Percentiles rank a stretch among this genome's conserved stretches.
Evolutionary conservation across 2,888 invertebrate species (phyloP).

Genomic region (Sycophila texana): DNA sequence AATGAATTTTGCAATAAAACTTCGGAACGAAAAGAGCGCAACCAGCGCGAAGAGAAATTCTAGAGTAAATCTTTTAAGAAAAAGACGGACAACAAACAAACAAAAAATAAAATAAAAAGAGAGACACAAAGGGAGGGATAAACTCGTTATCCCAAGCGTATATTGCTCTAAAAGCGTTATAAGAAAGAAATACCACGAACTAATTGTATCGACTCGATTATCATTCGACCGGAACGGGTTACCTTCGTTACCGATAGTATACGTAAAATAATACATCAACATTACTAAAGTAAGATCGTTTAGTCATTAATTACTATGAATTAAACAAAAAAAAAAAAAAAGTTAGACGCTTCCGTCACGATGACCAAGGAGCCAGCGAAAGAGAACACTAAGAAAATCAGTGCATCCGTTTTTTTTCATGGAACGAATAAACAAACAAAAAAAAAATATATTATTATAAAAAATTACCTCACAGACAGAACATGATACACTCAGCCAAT

Average conservation of each 20-base stretch:
- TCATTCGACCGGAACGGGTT: slow-evolving; percentile 47
- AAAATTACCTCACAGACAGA: slow-evolving; percentile 32
- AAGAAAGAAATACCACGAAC: slow-evolving; percentile 62
- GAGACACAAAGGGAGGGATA: slow-evolving; percentile 8
- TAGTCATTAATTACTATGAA: slow-evolving; percentile 44
- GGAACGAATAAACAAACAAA: too few species aligned
- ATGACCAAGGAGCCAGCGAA: slow-evolving; percentile 20
- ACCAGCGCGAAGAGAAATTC: not conserved
- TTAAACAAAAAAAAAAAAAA: slow-evolving; percentile 44
- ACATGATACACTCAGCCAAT: not conserved
- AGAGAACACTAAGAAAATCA: slow-evolving; percentile 17
- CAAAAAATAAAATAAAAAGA: slow-evolving; percentile 11
- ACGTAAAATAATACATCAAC: slow-evolving; percentile 45
- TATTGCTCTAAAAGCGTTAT: slow-evolving; percentile 60
- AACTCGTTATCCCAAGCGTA: slow-evolving; percentile 51
- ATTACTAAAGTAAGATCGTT: slow-evolving; percentile 52
- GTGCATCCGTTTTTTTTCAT: slow-evolving; percentile 17
- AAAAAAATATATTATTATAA: not conserved
- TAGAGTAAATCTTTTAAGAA: not conserved
- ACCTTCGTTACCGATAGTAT: slow-evolving; percentile 56
- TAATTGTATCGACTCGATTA: slow-evolving; percentile 64
- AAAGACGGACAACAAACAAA: not conserved
- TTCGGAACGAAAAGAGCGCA: slow-evolving; percentile 52
- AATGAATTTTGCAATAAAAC: slow-evolving; percentile 68
- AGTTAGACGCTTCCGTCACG: slow-evolving; percentile 33